These are phyloP conservation scores for Mus caroli DNA, from an alignment of 2,797 vertebrate species.

Conservation along the genomic window DNA sequence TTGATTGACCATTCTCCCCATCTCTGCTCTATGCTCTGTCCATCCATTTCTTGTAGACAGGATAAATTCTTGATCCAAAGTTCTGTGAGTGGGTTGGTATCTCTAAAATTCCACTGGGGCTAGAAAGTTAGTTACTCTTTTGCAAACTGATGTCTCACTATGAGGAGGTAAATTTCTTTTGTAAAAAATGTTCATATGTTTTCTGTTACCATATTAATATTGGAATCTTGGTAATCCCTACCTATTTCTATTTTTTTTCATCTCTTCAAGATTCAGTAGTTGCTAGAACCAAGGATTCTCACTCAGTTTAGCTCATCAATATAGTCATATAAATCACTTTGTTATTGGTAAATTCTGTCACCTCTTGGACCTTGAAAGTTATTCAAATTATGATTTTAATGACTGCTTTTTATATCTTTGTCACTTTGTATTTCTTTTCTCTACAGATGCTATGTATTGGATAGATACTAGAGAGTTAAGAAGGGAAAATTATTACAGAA, in stretches of 20 bases:
- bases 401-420: background rate
- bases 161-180: background rate
- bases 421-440: background rate
- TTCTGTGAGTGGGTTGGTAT: background rate
- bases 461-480: background rate
- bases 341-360: background rate
- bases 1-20: background rate
- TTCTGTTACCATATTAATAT: background rate
- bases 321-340: background rate
- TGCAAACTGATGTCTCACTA: background rate
- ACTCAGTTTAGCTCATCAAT: background rate
- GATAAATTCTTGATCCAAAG: background rate
- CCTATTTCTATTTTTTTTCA: background rate
- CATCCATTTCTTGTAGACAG: background rate
- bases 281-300: background rate
- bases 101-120: background rate
- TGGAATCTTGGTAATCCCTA: background rate
- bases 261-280: background rate
- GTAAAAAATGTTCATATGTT: background rate
- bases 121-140: background rate
- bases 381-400: slow-evolving; percentile 14
- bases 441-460: slow-evolving; percentile 19
- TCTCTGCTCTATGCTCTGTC: background rate
- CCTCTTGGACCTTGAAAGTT: slow-evolving; percentile 47
- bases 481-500: slow-evolving; percentile 1